Evolutionary conservation across 1,140 invertebrate genomes (phyloP), one percentile per base, ranked within the genome.

Genomic region (Eupeodes corollae): DNA sequence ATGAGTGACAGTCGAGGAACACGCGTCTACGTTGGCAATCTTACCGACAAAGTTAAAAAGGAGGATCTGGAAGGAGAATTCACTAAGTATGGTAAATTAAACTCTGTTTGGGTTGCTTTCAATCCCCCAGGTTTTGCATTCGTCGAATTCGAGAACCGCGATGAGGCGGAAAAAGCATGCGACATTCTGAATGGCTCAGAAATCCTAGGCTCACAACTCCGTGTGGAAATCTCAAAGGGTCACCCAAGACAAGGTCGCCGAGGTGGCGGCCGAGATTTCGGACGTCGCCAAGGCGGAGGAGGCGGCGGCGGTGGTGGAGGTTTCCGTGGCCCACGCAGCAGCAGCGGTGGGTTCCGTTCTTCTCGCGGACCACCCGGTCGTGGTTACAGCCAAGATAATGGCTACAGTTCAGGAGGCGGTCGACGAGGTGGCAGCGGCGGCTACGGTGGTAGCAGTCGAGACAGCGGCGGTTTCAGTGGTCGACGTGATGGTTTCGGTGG

Each of bases 81-180:
- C 67, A 80, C 84, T 57, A 85, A 85, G 73, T 96, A 88, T 73
- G 93, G 93, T 43, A 89, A 89, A 73, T 77, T 91, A 60, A 92
- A 87, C 72, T 98, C 85, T 68, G 92, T 96, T 38, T 95, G 91
- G 91, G 89, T 95, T 49, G 91, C 91, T 31, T 83, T 91, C 64
- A 94, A 94, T 70, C 92, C 89, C 54, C 89, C 83, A 56, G 92
- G 93, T 54, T 99, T 99, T 77, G 96, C 95, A 44, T 99, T 99
- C 76, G 88, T 99, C 61, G 94, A 98, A 73, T 99, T 96, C 76
- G 87, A 93, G 71, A 92, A 93, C 69, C 78, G 82, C 59, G 83
- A 89, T 62, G 92, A 98, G 74, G 94, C 94, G 26, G 88, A 94
- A 68, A 83, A 92, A 68, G 91, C 93, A 32, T 91, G 90, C 67